Base-by-base conservation (phyloP, 2,888 invertebrate species). In the Pycnomerus fuliginosus region DNA sequence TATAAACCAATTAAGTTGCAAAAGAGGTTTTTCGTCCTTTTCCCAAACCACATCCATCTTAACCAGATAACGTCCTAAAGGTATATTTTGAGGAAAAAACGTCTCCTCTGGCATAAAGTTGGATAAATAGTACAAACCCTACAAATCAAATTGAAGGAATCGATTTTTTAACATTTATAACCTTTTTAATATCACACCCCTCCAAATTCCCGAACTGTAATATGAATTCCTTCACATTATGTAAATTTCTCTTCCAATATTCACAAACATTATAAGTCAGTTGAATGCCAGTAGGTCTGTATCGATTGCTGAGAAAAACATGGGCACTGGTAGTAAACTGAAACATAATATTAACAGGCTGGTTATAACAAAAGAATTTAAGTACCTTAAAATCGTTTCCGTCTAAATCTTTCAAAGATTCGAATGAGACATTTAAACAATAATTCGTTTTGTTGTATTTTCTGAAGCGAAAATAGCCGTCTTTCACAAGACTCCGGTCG, bases 71-170 rank as follows among this genome's bases (percentile, higher is more conserved):
- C 23, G 24, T n/a, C 46, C 41, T 3, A 37, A 23, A 25, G 46
- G 46, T 8, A 32, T 13, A 14, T 16, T 10, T 15, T 41, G 40
- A 5, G 40, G 46, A 31, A 41, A 41, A 7, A 13, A 8, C 2
- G 22, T 27, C 10, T 41, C 41, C n/a, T 46, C 46, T 5, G 41
- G 40, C 46, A 41, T 46, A 16, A 23, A 46, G 23, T 46, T 36
- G 10, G 40, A 32, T 16, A 46, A 17, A 27, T 41, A 41, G 20
- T 45, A 45, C 17, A 23, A 20, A 2, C 41, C 41, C 45, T 45
- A 8, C 5, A 40, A 25, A 23, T 4, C 3, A 29, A 8, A 3
- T 13, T 8, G 3, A 29, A 17, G 10, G 1, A 8, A 7, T 14
- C n/a, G 11, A 12, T 33, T 33, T 5, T 4, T 5, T 2, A 1